phyloP scores from a whole-genome alignment of 2,797 vertebrate species.

The Coccyzus lansbergi region DNA sequence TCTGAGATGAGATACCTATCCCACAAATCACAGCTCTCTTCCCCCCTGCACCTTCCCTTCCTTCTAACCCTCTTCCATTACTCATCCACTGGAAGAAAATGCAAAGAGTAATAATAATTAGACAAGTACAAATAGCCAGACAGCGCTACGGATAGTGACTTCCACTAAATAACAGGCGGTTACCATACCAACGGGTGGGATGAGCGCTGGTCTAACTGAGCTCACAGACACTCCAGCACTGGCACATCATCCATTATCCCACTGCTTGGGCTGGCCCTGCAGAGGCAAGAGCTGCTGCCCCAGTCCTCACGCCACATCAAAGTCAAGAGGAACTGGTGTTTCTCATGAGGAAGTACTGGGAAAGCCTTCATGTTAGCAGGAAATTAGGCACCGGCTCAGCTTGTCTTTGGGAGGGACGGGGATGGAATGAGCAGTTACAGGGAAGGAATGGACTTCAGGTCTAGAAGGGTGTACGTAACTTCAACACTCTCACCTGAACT shows the following conservation, averaged over 20 bases:
- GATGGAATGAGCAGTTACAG: background rate
- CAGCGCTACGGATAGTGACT: slow-evolving; percentile 79
- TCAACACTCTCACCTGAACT: background rate
- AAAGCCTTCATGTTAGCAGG: background rate
- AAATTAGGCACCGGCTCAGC: background rate
- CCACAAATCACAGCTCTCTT: slow-evolving; percentile 88
- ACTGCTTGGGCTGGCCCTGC: background rate
- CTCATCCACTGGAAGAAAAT: slow-evolving; percentile 89
- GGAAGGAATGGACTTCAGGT: background rate
- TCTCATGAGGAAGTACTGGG: background rate
- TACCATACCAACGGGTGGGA: slow-evolving; percentile 79
- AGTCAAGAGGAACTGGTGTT: slow-evolving; percentile 83
- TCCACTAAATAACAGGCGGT: slow-evolving; percentile 84
- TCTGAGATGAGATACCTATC: slow-evolving; percentile 88
- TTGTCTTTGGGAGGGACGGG: background rate
- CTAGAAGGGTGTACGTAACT: too few species aligned
- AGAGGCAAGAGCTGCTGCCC: background rate
- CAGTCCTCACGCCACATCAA: slow-evolving; percentile 58
- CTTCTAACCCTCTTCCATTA: slow-evolving; percentile 85
- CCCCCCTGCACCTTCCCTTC: slow-evolving; percentile 80
- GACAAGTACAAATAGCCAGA: slow-evolving; percentile 92
- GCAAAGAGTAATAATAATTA: slow-evolving; percentile 92
- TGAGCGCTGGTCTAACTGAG: slow-evolving; percentile 45
- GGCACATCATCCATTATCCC: slow-evolving; percentile 76
- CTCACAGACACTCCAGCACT: slow-evolving; percentile 29